Percentiles rank a stretch among this genome's conserved stretches.
Conservation (phyloP, 2,888 invertebrate species). For the Hylaea fasciaria region DNA sequence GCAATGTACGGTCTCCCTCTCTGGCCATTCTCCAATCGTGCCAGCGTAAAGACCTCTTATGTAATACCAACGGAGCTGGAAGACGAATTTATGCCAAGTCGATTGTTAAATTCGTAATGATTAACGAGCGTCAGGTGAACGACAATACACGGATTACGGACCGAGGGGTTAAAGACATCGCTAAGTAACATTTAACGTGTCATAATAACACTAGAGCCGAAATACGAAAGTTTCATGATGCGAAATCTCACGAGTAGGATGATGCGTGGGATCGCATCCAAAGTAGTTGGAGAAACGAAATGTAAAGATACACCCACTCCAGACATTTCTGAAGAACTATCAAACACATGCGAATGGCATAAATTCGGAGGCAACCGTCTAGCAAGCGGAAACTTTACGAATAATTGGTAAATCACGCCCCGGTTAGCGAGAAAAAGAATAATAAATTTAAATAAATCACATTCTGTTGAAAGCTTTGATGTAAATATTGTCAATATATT, state of each 20-base stretch:
- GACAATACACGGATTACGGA: slow-evolving; percentile 24
- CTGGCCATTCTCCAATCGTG: slow-evolving; percentile 71
- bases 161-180: slow-evolving; percentile 27
- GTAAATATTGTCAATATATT: slow-evolving; percentile 30
- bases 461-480: slow-evolving; percentile 28
- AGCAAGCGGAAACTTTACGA: slow-evolving; percentile 24
- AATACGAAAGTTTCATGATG: slow-evolving; percentile 19
- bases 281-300: slow-evolving; percentile 40
- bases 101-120: slow-evolving; percentile 49
- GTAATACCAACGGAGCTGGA: slow-evolving; percentile 45
- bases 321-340: slow-evolving; percentile 36
- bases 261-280: slow-evolving; percentile 55
- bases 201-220: slow-evolving; percentile 13
- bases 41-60: slow-evolving; percentile 54
- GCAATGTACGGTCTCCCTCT: slow-evolving; percentile 53
- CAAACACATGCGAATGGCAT: slow-evolving; percentile 35
- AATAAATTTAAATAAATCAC: slow-evolving; percentile 18
- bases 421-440: slow-evolving; percentile 17
- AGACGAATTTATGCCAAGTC: slow-evolving; percentile 47
- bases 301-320: slow-evolving; percentile 40
- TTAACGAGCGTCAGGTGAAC: slow-evolving; percentile 54
- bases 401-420: slow-evolving; percentile 16
- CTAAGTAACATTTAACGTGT: slow-evolving; percentile 20
- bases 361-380: slow-evolving; percentile 21
- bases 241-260: slow-evolving; percentile 29